Conservation (phyloP, 2,888 invertebrate genomes). For the Horisme vitalbata region DNA sequence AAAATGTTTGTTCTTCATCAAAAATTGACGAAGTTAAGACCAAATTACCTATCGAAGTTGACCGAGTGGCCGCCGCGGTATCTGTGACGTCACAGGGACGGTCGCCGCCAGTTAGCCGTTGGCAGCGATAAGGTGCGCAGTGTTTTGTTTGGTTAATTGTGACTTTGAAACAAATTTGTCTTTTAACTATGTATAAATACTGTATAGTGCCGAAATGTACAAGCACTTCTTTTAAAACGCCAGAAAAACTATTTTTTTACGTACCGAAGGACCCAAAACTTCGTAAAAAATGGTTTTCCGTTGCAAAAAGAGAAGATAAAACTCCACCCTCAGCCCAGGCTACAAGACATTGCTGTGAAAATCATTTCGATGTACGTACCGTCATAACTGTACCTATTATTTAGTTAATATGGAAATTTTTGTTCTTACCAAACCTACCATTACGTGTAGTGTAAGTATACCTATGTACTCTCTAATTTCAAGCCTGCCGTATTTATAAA, state of each 20-base stretch:
- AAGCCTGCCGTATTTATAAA: neutral
- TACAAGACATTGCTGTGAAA: neutral
- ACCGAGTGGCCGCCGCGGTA: too few species aligned
- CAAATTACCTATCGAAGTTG: too few species aligned
- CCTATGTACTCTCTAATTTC: neutral
- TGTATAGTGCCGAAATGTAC: too few species aligned
- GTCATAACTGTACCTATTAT: neutral
- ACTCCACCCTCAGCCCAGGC: neutral
- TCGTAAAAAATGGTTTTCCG: conserved; percentile 2
- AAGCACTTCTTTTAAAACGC: neutral
- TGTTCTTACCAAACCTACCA: neutral
- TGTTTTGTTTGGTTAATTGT: too few species aligned
- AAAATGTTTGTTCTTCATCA: too few species aligned
- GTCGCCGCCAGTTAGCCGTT: too few species aligned
- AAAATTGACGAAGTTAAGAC: too few species aligned
- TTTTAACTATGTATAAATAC: too few species aligned
- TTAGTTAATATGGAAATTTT: neutral
- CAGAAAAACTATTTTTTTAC: conserved; percentile 1
- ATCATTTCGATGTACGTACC: neutral
- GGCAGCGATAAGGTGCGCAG: too few species aligned
- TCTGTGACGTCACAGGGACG: too few species aligned
- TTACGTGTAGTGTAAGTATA: neutral
- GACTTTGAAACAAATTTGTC: too few species aligned
- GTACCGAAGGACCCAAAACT: conserved; percentile 4
- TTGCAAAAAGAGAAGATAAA: too few species aligned